Evolutionary conservation across 2,888 invertebrate species (phyloP), one percentile per base, ranked within the genome.

Genomic region (Anarsia innoxiella): DNA sequence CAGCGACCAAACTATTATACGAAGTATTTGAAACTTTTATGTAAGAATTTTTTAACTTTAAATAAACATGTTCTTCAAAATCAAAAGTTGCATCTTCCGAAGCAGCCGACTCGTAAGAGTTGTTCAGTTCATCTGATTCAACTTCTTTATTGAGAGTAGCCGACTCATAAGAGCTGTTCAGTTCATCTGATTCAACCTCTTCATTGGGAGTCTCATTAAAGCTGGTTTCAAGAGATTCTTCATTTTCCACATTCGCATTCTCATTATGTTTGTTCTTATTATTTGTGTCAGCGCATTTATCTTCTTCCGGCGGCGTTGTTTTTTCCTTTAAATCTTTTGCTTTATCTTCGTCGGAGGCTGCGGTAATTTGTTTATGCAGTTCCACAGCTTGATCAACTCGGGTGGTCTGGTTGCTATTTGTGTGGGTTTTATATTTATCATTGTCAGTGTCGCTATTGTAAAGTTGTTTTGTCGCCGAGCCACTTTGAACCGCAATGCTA

Each of bases 21-120:
- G 56, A 37, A 0, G 39, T 14, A 10, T 42, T 28, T 0, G 45
- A 35, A 1, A 61, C 42, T 42, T 51, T 56, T 2, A 45, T 34
- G 23, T 36, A 50, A 1, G 16, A 26, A 23, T 56, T 56, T 3
- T 48, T 49, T 2, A 52, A 12, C 38, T 54, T 56, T 2, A 62
- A 36, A 40, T 50, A 53, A 1, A 60, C 39, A 14, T 39, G 43
- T 9, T 52, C 51, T 12, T 56, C 54, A 1, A 36, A 9, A 34
- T 55, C 46, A 4, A 56, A 46, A 1, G 33, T 23, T 0, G 37
- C 32, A 6, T 49, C 44, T 1, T 41, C 41, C 2, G 27, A 26
- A 3, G 26, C 34, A 4, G 26, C 19, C 0, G 46, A 47, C 4
- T 44, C 49, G 4, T 34, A 27, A 8, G 40, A 23, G 23, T 32